Evolutionary conservation across 1,140 invertebrate genomes (phyloP).

Genomic region (Apis dorsata): DNA sequence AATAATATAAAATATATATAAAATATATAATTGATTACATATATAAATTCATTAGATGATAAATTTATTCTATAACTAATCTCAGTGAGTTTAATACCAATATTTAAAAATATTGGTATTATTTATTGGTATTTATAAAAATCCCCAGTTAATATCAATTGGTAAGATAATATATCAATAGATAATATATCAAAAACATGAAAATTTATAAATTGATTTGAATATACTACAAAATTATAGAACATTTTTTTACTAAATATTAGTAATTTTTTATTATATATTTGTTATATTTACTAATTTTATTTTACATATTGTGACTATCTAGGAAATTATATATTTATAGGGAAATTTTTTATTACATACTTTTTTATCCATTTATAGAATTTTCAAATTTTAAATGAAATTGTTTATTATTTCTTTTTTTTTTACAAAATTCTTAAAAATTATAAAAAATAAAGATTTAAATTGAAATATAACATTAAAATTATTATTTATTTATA

Average conservation of each 20-base stretch:
- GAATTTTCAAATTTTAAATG: conserved; percentile 15
- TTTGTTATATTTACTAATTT: neutral
- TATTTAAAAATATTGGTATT: neutral
- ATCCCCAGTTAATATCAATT: conserved; percentile 28
- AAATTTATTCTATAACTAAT: neutral
- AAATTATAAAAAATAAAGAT: neutral
- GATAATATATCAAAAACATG: neutral
- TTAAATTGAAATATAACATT: neutral
- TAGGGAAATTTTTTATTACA: conserved; percentile 48
- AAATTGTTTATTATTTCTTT: neutral
- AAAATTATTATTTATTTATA: neutral
- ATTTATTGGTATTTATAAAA: neutral
- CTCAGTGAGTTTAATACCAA: neutral
- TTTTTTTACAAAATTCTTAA: neutral
- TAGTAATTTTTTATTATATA: conserved; percentile 18
- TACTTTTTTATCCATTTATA: conserved; percentile 47
- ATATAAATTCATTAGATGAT: neutral
- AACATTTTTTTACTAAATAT: conserved; percentile 35
- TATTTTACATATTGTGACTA: conserved; percentile 13
- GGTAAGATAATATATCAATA: conserved; percentile 46
- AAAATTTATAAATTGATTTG: neutral
- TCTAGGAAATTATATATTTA: conserved; percentile 15
- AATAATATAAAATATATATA: too few species aligned
- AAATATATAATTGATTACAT: too few species aligned
- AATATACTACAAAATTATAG: conserved; percentile 53